These are phyloP conservation scores for Chromobotia macracanthus DNA, from an alignment of 2,797 vertebrate species.

Conservation along the genomic window DNA sequence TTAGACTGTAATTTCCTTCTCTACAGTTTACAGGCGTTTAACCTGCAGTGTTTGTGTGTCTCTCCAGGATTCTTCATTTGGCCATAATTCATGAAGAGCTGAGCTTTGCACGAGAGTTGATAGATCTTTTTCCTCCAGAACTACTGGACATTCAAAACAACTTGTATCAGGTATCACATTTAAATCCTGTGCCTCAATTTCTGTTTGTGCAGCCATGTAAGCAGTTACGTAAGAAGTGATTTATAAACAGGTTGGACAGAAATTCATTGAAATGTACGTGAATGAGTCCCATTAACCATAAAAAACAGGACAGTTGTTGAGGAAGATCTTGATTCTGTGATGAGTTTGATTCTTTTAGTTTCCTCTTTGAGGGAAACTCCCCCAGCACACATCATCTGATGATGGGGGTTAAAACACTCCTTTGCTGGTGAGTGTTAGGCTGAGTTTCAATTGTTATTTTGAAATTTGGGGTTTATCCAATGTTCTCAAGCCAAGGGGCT, in stretches of 20 bases:
- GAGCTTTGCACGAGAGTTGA: constrained; percentile 80
- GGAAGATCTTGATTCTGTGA: constrained; percentile 4
- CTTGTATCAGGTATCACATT: constrained; percentile 96
- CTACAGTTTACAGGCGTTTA: constrained; percentile 19
- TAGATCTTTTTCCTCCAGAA: constrained; percentile 84
- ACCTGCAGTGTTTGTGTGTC: constrained; percentile 37
- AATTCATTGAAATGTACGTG: no score
- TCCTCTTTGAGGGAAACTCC: constrained; percentile 39
- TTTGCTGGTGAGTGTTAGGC: background rate
- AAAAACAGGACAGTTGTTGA: no score
- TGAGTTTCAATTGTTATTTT: constrained; percentile 34
- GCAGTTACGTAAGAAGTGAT: background rate
- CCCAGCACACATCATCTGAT: background rate
- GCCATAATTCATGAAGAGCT: constrained; percentile 89
- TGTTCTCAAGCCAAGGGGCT: constrained; percentile 10
- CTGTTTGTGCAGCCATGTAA: background rate
- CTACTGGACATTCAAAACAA: constrained; percentile 96
- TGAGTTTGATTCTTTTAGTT: constrained; percentile 19
- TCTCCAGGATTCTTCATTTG: constrained; percentile 88
- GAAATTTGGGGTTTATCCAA: no score
- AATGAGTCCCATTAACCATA: no score
- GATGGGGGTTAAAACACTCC: background rate
- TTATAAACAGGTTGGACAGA: no score
- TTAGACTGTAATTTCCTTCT: constrained; percentile 35
- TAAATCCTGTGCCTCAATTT: no score